Base-by-base conservation (phyloP, 2,797 vertebrate species). In the Sebastiscus albofasciatus region DNA sequence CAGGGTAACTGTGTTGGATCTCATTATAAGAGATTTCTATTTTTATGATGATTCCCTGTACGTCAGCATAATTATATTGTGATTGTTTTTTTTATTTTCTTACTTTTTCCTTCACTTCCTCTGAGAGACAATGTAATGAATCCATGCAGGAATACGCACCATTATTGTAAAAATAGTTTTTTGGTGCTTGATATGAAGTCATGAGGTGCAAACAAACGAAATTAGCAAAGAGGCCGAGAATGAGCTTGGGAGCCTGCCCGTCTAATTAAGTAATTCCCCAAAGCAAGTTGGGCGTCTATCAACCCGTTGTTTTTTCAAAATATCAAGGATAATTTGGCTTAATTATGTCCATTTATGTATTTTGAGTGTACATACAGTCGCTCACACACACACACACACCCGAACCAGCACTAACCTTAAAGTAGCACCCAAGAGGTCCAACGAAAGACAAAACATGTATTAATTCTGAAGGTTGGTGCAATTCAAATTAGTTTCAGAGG, bases 181-280 rank as follows among this genome's bases (percentile, higher is more conserved):
- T 79, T 82, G 52, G n/a, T 76, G 66, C 68, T 84, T 80, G 76
- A 83, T 75, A 82, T 65, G 66, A 87, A 89, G 80, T 86, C 75
- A 67, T 77, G 68, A 78, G 54, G 56, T 78, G 83, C 82, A 82
- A 89, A 84, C 79, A 73, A 84, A 82, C 73, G 67, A 87, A 89
- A 90, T 90, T 81, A 90, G 77, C 75, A 46, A 34, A 69, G 54
- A 81, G 70, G 69, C 79, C 3, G 14, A 69, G 60, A 36, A 71
- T 81, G 82, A 81, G 58, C 64, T 80, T 75, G 75, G 83, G 85
- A 92, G 79, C 69, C 79, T 81, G 86, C 72, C 86, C 29, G 26
- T 84, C 89, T 90, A 88, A 93, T 93, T 90, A 91, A 84, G 42
- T 68, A 79, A 83, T 84, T 90, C 91, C 86, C 90, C 27, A 13